A percentile compares a stretch with the other conserved stretches of the same genome.
Conservation (phyloP, 2,113 vertebrate genomes). For the Penelope pileata region DNA sequence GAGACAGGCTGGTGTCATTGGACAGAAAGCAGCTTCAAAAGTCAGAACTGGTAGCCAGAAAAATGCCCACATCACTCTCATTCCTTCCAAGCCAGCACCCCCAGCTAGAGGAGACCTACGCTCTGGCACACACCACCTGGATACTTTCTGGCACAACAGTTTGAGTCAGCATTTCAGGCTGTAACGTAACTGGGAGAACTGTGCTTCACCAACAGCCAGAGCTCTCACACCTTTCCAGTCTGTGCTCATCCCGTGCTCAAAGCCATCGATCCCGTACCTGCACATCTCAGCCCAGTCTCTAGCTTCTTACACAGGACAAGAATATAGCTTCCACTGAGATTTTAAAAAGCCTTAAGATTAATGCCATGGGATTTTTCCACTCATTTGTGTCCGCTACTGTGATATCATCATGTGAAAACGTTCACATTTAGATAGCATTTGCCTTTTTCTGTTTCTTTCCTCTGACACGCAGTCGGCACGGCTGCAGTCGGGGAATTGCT, state of each 20-base stretch:
- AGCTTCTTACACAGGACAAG: not conserved
- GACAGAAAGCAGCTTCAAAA: not conserved
- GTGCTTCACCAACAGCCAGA: not conserved
- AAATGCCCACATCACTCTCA: not conserved
- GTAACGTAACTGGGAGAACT: not conserved
- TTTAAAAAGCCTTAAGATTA: not conserved
- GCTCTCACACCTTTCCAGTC: not conserved
- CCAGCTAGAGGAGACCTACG: not conserved
- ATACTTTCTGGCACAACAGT: not conserved
- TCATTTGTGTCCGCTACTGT: not conserved
- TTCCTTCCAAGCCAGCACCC: not conserved
- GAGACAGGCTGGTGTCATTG: not conserved
- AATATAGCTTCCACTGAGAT: not conserved
- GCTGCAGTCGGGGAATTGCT: constrained; percentile 2
- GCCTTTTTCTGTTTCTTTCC: not conserved
- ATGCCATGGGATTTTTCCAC: not conserved
- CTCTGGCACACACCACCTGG: not conserved
- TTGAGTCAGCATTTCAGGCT: not conserved
- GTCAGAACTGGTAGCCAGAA: not conserved
- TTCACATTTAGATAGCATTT: not conserved
- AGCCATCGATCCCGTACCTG: not conserved
- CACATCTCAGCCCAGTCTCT: not conserved
- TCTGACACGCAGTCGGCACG: not conserved
- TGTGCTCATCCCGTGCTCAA: not conserved
- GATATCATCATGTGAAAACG: constrained; percentile 4